phyloP scores from a whole-genome alignment of 2,797 vertebrate genomes.

The Pseudopleuronectes americanus region DNA sequence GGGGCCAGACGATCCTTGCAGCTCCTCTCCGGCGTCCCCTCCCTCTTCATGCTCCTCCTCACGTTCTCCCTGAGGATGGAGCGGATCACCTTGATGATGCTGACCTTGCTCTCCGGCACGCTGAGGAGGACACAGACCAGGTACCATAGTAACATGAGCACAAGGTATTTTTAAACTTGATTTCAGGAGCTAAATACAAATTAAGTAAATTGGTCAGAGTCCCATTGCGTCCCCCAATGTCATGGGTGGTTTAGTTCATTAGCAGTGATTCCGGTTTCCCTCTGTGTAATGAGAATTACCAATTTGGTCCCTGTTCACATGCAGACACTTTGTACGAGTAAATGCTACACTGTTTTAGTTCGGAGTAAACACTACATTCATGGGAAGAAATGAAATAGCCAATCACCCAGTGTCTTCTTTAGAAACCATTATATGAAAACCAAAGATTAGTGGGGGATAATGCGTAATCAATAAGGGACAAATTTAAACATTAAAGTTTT shows the following conservation, averaged over 20 bases:
- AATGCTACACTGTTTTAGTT: slow-evolving; percentile 1
- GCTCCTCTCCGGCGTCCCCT: slow-evolving; percentile 84
- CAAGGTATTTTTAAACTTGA: slow-evolving; percentile 14
- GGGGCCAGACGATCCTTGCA: slow-evolving; percentile 86
- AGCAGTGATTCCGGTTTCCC: slow-evolving; percentile 60
- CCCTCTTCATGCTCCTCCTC: slow-evolving; percentile 87
- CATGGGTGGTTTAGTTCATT: slow-evolving; percentile 60
- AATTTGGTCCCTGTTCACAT: slow-evolving; percentile 36
- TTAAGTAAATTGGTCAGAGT: slow-evolving; percentile 8
- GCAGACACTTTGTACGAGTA: not conserved
- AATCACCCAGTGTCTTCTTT: not conserved
- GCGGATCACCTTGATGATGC: slow-evolving; percentile 93
- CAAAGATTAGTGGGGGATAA: not conserved
- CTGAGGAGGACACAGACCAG: slow-evolving; percentile 74
- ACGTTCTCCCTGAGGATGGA: slow-evolving; percentile 93
- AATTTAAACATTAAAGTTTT: too few relatives aligned
- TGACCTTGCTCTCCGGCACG: slow-evolving; percentile 91
- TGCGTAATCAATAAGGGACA: too few relatives aligned
- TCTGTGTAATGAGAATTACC: slow-evolving; percentile 44
- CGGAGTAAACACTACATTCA: not conserved
- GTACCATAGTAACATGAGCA: slow-evolving; percentile 20
- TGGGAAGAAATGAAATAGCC: not conserved
- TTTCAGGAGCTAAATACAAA: slow-evolving; percentile 51
- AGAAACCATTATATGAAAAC: not conserved
- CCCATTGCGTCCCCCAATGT: slow-evolving; percentile 38